A percentile compares a stretch with the other conserved stretches of the same genome.
Conservation (phyloP, 2,797 vertebrate genomes). For the Gallinago nigripennis region DNA sequence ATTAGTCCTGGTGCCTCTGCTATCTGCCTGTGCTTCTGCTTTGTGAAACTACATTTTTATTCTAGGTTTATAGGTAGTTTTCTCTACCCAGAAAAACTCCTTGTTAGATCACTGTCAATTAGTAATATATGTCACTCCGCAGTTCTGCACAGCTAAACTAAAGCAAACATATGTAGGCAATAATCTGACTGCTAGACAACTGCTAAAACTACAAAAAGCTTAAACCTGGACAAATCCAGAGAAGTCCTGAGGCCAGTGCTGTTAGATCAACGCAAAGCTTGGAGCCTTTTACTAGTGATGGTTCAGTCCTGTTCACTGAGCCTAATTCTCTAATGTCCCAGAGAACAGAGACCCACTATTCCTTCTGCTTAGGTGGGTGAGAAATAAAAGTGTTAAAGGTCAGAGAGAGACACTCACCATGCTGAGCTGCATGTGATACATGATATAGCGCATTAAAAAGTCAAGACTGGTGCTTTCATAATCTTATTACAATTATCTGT, state of each 20-base stretch:
- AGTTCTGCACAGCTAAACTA: neutral
- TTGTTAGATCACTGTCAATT: neutral
- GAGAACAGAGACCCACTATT: neutral
- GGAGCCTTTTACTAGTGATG: neutral
- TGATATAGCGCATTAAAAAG: neutral
- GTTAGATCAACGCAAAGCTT: neutral
- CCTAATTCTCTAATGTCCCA: neutral
- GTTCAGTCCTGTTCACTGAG: neutral
- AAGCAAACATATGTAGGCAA: neutral
- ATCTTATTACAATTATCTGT: neutral
- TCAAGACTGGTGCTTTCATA: neutral
- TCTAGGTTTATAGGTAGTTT: neutral
- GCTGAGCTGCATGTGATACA: neutral
- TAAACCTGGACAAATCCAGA: neutral
- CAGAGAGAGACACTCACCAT: neutral
- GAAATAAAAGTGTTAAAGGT: neutral
- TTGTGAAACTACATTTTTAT: neutral
- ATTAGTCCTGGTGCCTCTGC: neutral
- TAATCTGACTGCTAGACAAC: neutral
- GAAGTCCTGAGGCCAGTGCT: neutral
- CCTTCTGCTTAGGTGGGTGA: neutral
- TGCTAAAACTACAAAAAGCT: neutral
- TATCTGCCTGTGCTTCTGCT: neutral
- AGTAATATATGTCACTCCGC: neutral
- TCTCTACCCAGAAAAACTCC: neutral